A percentile compares a stretch with the other conserved stretches of the same genome.
These are phyloP conservation scores for Dolichotis patagonum DNA, from an alignment of 2,113 vertebrate species.

Conservation along the genomic window DNA sequence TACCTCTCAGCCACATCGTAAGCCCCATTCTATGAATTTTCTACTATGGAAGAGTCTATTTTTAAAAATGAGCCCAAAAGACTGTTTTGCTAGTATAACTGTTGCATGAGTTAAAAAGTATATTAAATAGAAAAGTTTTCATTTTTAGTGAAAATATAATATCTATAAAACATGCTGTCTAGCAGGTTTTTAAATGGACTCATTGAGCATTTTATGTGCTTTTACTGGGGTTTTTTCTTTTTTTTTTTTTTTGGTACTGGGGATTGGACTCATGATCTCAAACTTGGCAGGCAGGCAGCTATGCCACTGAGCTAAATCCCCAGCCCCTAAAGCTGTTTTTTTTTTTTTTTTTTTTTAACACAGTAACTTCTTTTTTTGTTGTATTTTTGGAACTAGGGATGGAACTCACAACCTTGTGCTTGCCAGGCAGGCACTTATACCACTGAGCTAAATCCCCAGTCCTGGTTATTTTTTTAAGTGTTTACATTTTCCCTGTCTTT, in stretches of 20 bases:
- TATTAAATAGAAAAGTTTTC: background rate
- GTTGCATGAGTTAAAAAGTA: background rate
- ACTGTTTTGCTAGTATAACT: background rate
- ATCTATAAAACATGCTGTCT: background rate
- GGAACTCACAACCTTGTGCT: too few species aligned
- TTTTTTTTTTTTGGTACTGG: too few species aligned
- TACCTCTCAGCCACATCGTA: background rate
- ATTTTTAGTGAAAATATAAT: background rate
- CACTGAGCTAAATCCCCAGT: too few species aligned
- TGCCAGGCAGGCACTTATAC: too few species aligned
- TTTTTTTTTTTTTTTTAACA: too few species aligned
- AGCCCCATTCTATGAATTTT: background rate
- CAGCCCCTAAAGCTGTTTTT: too few species aligned
- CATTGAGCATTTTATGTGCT: background rate
- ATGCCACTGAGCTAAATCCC: too few species aligned
- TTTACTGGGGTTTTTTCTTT: too few species aligned
- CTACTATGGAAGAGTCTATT: background rate
- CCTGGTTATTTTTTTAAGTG: background rate
- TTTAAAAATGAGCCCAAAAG: background rate
- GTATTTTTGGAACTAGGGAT: too few species aligned
- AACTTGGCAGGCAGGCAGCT: too few species aligned
- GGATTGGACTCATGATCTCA: too few species aligned
- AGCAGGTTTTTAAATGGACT: background rate
- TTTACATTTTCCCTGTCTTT: background rate
- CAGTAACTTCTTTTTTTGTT: too few species aligned